Conservation (phyloP, 2,888 invertebrate genomes). For the Mechanitis messenoides region DNA sequence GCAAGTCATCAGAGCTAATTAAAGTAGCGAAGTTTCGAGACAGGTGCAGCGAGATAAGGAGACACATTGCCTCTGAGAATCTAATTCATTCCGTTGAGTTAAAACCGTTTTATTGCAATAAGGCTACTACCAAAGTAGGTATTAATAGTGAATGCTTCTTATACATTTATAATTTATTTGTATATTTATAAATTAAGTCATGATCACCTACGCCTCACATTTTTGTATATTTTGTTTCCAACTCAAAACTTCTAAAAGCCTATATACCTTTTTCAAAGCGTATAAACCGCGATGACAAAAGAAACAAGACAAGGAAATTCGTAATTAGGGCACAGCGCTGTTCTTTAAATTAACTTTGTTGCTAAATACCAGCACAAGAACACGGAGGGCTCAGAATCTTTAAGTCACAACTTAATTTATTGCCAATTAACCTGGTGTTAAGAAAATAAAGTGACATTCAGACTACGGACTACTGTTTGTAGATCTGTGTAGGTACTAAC, state of each 20-base stretch:
- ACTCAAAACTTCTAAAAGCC: neutral
- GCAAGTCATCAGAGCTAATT: slow-evolving; percentile 60
- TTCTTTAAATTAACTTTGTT: slow-evolving; percentile 58
- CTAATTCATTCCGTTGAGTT: slow-evolving; percentile 4
- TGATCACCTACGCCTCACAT: neutral
- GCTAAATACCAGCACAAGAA: slow-evolving; percentile 37
- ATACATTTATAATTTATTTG: neutral
- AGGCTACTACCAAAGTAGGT: neutral
- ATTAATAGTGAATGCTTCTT: neutral
- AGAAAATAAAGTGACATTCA: slow-evolving; percentile 66
- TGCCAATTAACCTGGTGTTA: slow-evolving; percentile 72
- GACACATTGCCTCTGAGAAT: slow-evolving; percentile 44
- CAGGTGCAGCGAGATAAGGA: slow-evolving; percentile 59
- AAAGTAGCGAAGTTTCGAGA: slow-evolving; percentile 56
- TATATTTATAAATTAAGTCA: neutral
- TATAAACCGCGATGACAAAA: slow-evolving; percentile 26
- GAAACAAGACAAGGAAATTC: slow-evolving; percentile 34
- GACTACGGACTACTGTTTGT: slow-evolving; percentile 34
- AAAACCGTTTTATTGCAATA: neutral
- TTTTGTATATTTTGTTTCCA: no score
- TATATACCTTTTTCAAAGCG: neutral
- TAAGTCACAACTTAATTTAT: slow-evolving; percentile 70
- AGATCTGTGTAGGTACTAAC: neutral
- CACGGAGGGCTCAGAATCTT: slow-evolving; percentile 55
- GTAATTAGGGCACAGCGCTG: slow-evolving; percentile 62